A percentile compares a stretch with the other conserved stretches of the same genome.
Evolutionary conservation across 2,888 invertebrate genomes (phyloP).

Genomic region (Cataglyphis cursor): DNA sequence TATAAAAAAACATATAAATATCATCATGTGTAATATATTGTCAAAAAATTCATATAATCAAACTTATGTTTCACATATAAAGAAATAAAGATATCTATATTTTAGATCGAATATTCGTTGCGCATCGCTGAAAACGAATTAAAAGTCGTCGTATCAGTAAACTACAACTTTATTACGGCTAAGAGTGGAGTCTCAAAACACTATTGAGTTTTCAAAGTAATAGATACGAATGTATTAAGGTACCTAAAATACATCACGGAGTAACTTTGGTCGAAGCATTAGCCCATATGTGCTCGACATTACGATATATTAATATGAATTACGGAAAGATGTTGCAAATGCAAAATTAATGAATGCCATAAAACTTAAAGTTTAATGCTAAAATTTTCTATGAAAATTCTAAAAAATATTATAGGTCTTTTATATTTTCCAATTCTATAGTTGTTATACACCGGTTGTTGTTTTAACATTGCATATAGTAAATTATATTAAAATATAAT

Average conservation of each 20-base stretch:
- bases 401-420: neutral
- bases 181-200: constrained; percentile 30
- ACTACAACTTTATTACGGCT: constrained; percentile 45
- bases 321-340: neutral
- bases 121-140: constrained; percentile 1
- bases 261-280: constrained; percentile 31
- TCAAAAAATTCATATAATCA: neutral
- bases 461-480: neutral
- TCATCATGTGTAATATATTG: neutral
- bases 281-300: neutral
- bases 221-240: constrained; percentile 5
- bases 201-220: constrained; percentile 19
- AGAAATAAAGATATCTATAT: neutral
- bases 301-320: neutral
- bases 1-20: no score
- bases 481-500: neutral
- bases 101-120: neutral
- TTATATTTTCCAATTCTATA: neutral
- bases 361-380: neutral
- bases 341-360: no score
- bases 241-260: neutral
- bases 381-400: neutral
- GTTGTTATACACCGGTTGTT: neutral
- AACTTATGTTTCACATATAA: neutral
- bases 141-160: constrained; percentile 13